These are phyloP conservation scores for Coccyzus lansbergi DNA, from an alignment of 2,797 vertebrate species.

Conservation along the genomic window DNA sequence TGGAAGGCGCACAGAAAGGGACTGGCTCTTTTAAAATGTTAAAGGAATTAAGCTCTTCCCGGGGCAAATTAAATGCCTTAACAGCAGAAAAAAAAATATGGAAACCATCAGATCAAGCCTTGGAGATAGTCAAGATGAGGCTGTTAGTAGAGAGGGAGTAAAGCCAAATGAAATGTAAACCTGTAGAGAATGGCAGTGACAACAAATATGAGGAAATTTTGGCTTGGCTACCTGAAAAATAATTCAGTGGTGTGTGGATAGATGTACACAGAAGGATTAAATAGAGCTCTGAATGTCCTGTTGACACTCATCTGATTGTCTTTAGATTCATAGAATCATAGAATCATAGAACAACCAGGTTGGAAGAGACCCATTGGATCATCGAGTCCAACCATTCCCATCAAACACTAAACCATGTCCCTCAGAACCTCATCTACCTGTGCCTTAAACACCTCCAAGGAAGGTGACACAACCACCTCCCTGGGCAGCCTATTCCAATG, in stretches of 20 bases:
- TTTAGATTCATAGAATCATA: no score
- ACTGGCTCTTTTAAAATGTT: constrained; percentile 21
- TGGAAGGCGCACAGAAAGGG: constrained; percentile 24
- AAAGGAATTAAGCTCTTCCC: constrained; percentile 51
- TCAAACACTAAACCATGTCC: no score
- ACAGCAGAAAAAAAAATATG: not conserved
- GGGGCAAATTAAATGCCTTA: constrained; percentile 57
- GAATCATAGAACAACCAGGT: no score
- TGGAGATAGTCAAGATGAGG: not conserved
- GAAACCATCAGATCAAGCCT: not conserved
- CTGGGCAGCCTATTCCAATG: no score
- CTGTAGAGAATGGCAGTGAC: not conserved
- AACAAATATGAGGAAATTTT: not conserved
- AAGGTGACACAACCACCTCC: no score
- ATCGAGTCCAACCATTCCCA: no score
- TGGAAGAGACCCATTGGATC: no score
- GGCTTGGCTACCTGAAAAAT: not conserved
- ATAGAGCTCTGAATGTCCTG: not conserved
- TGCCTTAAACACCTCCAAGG: no score
- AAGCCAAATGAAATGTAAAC: not conserved
- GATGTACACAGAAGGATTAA: not conserved
- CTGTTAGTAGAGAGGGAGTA: not conserved
- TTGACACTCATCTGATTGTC: not conserved
- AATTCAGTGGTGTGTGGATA: not conserved
- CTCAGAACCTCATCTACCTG: no score